phyloP scores from a whole-genome alignment of 2,888 invertebrate species.

The Aphrophora alni region DNA sequence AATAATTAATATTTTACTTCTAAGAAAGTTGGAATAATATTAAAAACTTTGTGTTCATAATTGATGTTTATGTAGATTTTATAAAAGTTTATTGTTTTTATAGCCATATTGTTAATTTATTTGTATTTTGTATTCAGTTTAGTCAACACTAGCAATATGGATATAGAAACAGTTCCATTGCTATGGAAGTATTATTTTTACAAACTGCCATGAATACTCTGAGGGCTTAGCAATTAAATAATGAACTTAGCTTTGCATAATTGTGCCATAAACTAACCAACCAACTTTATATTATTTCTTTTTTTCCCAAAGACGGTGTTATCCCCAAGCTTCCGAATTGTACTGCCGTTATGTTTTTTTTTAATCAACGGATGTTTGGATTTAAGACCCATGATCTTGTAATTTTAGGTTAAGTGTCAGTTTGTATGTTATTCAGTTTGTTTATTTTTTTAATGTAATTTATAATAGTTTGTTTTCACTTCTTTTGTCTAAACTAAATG shows the following conservation, averaged over 20 bases:
- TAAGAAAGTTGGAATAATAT: neutral
- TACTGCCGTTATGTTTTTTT: neutral
- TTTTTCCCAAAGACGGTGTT: neutral
- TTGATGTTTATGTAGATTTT: slow-evolving; percentile 25
- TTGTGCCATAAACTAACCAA: slow-evolving; percentile 9
- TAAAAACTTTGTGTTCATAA: slow-evolving; percentile 36
- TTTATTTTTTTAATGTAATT: neutral
- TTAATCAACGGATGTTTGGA: neutral
- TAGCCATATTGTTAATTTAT: slow-evolving; percentile 38
- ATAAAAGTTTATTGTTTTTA: slow-evolving; percentile 33
- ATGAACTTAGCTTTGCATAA: neutral
- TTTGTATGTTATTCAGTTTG: neutral
- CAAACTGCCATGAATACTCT: slow-evolving; percentile 1
- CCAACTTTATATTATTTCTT: neutral
- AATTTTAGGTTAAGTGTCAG: neutral
- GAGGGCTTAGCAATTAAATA: slow-evolving; percentile 5
- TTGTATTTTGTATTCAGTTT: slow-evolving; percentile 18
- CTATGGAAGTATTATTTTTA: neutral
- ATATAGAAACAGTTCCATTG: neutral
- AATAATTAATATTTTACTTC: neutral
- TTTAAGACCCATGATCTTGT: slow-evolving; percentile 9
- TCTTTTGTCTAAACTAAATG: neutral
- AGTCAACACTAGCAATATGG: neutral
- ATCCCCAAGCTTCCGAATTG: neutral
- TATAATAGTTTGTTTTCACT: neutral